Percentiles rank a stretch among this genome's conserved stretches.
Evolutionary conservation across 2,797 vertebrate species (phyloP).

Genomic region (Cuculus canorus): DNA sequence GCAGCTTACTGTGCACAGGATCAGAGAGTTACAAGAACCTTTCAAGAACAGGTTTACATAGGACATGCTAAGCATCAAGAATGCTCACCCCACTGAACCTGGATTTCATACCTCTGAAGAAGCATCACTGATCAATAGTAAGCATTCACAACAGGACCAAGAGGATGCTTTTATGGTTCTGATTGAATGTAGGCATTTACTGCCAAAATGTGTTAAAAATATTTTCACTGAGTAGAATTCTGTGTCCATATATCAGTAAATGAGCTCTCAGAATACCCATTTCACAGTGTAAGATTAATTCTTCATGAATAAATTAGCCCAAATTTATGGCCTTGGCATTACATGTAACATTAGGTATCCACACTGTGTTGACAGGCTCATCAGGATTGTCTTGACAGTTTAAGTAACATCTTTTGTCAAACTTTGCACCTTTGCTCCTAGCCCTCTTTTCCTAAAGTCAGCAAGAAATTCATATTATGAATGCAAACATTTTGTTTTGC

Average conservation of each 20-base stretch:
- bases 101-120: background rate
- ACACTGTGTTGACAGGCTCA: background rate
- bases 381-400: slow-evolving; percentile 15
- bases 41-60: background rate
- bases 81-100: background rate
- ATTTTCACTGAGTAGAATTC: slow-evolving; percentile 19
- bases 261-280: background rate
- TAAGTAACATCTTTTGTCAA: slow-evolving; percentile 38
- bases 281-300: slow-evolving; percentile 17
- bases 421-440: background rate
- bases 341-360: background rate
- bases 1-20: background rate
- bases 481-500: background rate
- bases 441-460: background rate
- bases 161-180: background rate
- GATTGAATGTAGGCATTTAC: background rate
- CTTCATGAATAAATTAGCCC: slow-evolving; percentile 35
- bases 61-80: background rate
- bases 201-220: background rate
- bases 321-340: background rate
- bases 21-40: background rate
- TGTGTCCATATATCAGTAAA: background rate
- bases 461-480: background rate
- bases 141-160: background rate
- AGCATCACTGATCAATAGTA: background rate